Evolutionary conservation across 2,113 vertebrate species (phyloP).

Genomic region (Myiopsitta monachus): DNA sequence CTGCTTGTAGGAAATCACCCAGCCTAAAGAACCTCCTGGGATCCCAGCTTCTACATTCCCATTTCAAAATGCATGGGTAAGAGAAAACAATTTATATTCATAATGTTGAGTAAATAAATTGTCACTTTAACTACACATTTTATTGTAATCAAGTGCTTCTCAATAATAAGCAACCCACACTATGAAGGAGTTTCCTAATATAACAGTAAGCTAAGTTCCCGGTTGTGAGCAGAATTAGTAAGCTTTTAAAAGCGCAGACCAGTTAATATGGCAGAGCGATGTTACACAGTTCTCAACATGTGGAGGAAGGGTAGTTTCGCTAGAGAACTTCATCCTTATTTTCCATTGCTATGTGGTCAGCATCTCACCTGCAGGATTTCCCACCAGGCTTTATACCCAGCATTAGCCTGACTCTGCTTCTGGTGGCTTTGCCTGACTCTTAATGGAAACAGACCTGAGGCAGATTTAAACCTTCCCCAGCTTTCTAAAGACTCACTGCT

Average conservation of each 20-base stretch:
- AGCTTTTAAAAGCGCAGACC: not conserved
- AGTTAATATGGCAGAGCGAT: not conserved
- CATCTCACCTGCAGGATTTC: not conserved
- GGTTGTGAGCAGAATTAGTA: not conserved
- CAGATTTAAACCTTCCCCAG: constrained; percentile 26
- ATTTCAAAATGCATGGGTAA: not conserved
- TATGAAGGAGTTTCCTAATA: not conserved
- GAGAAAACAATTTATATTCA: not conserved
- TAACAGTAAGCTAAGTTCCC: not conserved
- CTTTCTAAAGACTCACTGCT: constrained; percentile 4
- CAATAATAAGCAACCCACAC: not conserved
- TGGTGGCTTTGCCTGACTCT: not conserved
- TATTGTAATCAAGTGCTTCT: constrained; percentile 5
- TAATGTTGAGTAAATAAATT: constrained; percentile 39
- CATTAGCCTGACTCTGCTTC: not conserved
- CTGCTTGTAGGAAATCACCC: not conserved
- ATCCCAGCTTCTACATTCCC: not conserved
- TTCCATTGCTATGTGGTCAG: not conserved
- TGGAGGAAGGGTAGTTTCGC: not conserved
- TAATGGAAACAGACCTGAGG: not conserved
- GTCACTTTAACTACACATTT: not conserved
- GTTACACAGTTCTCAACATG: not conserved
- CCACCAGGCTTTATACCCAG: not conserved
- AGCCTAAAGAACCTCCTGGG: not conserved
- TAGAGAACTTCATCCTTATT: not conserved